Evolutionary conservation across 92 coral and sea anemone genomes (phyloP), one percentile per base, ranked within the genome.

Genomic region (Porites lobata): DNA sequence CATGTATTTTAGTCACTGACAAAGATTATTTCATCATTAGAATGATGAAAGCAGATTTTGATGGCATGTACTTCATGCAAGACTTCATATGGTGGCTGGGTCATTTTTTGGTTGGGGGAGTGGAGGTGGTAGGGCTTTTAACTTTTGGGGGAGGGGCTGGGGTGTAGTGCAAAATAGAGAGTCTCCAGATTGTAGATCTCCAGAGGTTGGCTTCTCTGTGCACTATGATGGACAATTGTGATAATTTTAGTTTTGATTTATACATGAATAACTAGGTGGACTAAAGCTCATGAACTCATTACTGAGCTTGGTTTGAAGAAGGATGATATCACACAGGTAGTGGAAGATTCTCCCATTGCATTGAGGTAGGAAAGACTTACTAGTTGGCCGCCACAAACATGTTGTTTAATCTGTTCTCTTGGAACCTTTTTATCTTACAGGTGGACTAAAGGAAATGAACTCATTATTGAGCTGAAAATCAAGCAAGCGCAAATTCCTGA

Each of bases 371-470:
- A 51, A 9, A 1, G 21, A 58, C 20, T 9, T 10, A 59, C 4
- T 12, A 13, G 69, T 8, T 38, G 20, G 2, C 18, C 6, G 18
- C 24, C 2, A 51, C 54, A 18, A 6, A 47, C 11, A 7, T 43
- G n/a, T 29, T 32, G 18, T 19, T 69, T 56, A 32, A 62, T 12
- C 1, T 10, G 12, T 15, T 18, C 24, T 22, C 58, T 82, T 58
- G 10, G 4, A 74, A 84, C 47, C 72, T 52, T 83, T 72, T 92
- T 54, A 24, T 69, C 68, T 59, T 74, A 29, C 89, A 94, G 99
- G 98, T 96, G 99, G 99, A 93, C 86, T 38, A 91, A 95, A 87
- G 91, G 92, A 21, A 94, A 94, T 90, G 94, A 84, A 69, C 93
- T 91, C 47, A 84, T 96, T n/a, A 85, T 82, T 67, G 96, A 96